A percentile compares a stretch with the other conserved stretches of the same genome.
phyloP scores from a whole-genome alignment of 2,888 invertebrate species.

The Acheta domesticus region DNA sequence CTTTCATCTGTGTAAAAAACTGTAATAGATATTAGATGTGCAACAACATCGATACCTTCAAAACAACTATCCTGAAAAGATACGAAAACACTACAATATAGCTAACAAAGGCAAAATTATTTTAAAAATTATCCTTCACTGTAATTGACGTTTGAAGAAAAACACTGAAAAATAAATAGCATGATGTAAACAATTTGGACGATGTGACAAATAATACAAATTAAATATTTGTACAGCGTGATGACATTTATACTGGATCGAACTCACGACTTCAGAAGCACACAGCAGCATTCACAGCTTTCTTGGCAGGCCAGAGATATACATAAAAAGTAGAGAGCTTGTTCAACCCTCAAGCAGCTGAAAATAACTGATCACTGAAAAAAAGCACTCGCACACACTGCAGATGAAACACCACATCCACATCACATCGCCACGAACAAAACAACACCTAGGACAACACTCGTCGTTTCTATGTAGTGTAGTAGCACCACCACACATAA shows the following conservation, averaged over 20 bases:
- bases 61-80: too few relatives aligned
- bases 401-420: slow-evolving; percentile 32
- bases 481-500: slow-evolving; percentile 22
- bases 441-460: slow-evolving; percentile 29
- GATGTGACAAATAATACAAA: too few relatives aligned
- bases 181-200: background rate
- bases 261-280: slow-evolving; percentile 35
- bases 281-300: slow-evolving; percentile 1
- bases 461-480: slow-evolving; percentile 2
- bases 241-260: slow-evolving; percentile 28
- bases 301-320: background rate
- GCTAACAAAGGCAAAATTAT: too few relatives aligned
- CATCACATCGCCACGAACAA: slow-evolving; percentile 32
- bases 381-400: slow-evolving; percentile 33
- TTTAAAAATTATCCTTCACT: too few relatives aligned
- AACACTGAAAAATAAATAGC: background rate
- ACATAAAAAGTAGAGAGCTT: background rate
- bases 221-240: background rate
- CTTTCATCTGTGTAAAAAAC: too few relatives aligned
- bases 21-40: too few relatives aligned
- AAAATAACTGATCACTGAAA: slow-evolving; percentile 31
- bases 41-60: too few relatives aligned
- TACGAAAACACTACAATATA: too few relatives aligned
- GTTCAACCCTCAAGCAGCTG: slow-evolving; percentile 24
- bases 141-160: too few relatives aligned